Conservation (phyloP, 2,888 invertebrate genomes). For the Ethmia dodecea region DNA sequence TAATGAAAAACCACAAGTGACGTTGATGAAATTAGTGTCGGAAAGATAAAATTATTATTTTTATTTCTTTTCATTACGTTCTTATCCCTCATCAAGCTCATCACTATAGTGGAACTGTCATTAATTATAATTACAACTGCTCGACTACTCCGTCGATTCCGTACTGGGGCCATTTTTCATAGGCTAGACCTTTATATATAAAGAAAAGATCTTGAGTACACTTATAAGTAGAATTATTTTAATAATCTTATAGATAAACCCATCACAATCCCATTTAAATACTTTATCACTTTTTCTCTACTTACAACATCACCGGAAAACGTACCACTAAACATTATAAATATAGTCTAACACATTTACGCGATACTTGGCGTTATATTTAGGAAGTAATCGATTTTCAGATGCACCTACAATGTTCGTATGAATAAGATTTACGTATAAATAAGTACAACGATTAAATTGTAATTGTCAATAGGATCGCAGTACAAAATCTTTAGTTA, state of each 20-base stretch:
- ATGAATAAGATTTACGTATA: not conserved
- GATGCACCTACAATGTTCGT: not conserved
- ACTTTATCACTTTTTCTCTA: slow-evolving; percentile 4
- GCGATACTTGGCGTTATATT: slow-evolving; percentile 5
- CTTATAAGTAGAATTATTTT: slow-evolving; percentile 3
- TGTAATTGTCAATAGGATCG: no score
- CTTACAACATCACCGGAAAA: slow-evolving; percentile 1
- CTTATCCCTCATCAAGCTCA: no score
- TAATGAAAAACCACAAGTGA: no score
- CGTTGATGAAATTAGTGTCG: no score
- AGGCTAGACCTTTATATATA: slow-evolving; percentile 4
- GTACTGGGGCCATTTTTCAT: slow-evolving; percentile 1
- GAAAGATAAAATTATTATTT: no score
- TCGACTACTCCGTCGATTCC: not conserved
- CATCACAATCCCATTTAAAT: not conserved
- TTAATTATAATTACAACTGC: no score
- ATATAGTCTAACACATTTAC: slow-evolving; percentile 4
- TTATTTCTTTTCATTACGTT: no score
- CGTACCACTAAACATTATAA: slow-evolving; percentile 1
- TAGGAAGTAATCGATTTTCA: not conserved
- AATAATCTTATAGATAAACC: not conserved
- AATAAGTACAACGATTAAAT: no score
- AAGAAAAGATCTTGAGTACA: no score
- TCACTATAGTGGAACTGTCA: no score
- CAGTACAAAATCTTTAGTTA: no score